phyloP scores from a whole-genome alignment of 2,113 vertebrate genomes.

The Megaptera novaeangliae region DNA sequence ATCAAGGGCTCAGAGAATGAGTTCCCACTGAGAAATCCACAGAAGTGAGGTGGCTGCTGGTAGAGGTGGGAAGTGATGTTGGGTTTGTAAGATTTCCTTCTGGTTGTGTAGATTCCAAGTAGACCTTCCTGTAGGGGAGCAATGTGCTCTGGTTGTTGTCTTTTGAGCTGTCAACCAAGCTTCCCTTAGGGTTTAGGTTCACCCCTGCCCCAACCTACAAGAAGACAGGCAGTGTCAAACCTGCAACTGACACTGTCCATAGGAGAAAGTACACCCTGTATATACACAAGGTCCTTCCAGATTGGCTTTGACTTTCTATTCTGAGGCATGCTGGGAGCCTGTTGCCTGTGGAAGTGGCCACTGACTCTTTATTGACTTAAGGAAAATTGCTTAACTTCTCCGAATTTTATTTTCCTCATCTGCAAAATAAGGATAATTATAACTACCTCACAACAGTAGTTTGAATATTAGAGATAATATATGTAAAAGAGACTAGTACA shows the following conservation, averaged over 20 bases:
- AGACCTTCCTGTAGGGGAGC: not conserved
- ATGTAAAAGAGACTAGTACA: not conserved
- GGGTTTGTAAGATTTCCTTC: constrained; percentile 20
- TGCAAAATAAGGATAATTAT: constrained; percentile 23
- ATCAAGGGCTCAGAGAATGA: not conserved
- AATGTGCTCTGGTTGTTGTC: not conserved
- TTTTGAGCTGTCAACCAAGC: not conserved
- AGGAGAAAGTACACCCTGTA: not conserved
- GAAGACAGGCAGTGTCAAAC: not conserved
- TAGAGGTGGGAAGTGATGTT: not conserved
- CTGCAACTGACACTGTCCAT: not conserved
- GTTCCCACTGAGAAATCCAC: not conserved
- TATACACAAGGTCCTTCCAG: not conserved
- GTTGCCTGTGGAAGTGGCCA: not conserved
- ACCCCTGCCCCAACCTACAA: not conserved
- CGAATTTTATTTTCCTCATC: constrained; percentile 26
- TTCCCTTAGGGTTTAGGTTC: not conserved
- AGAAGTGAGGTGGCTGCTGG: not conserved
- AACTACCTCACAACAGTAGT: not conserved
- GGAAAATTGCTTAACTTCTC: not conserved
- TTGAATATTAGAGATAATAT: not conserved
- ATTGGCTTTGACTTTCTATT: not conserved
- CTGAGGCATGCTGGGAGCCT: not conserved
- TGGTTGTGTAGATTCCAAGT: not conserved
- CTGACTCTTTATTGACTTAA: not conserved